Conservation (phyloP, 2,113 vertebrate species). For the Corythaixoides concolor region DNA sequence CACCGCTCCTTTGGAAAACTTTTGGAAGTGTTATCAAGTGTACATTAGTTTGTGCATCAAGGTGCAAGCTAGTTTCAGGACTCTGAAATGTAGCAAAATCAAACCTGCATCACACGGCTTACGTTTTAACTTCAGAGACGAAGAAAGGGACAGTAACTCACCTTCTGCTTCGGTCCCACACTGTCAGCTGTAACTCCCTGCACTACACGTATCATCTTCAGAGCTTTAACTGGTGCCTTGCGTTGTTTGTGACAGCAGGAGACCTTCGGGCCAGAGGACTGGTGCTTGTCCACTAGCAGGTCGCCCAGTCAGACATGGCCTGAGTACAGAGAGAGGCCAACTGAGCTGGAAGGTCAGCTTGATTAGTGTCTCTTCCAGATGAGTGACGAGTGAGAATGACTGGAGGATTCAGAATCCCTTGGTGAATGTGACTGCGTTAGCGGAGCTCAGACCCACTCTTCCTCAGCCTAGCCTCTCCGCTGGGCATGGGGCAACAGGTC, state of each 20-base stretch:
- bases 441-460: background rate
- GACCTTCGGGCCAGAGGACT: background rate
- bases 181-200: background rate
- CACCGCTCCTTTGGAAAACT: background rate
- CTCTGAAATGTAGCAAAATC: background rate
- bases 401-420: background rate
- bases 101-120: background rate
- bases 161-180: background rate
- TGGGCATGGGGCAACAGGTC: background rate
- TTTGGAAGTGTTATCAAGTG: background rate
- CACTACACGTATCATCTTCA: background rate
- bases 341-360: background rate
- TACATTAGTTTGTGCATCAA: background rate
- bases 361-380: background rate
- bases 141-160: background rate
- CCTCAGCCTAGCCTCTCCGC: background rate
- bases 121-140: background rate
- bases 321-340: background rate
- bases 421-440: background rate
- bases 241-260: background rate
- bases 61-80: background rate
- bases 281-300: background rate
- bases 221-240: background rate
- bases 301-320: background rate
- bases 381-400: background rate